Conservation (phyloP, 2,113 vertebrate genomes). For the Lagenorhynchus albirostris region DNA sequence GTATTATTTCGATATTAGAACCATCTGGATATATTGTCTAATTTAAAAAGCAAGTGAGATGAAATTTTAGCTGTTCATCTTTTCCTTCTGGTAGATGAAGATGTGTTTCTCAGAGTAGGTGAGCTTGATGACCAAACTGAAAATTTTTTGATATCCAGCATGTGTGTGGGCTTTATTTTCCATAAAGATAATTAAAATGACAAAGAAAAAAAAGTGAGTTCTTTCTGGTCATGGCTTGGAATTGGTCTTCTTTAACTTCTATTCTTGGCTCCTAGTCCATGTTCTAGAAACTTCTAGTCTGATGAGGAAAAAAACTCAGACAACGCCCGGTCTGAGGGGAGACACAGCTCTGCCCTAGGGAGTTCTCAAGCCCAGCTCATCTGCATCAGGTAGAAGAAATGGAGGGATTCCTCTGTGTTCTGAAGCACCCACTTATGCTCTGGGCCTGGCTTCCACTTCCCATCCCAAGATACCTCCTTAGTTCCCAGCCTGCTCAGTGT, state of each 20-base stretch:
- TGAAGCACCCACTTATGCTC: constrained; percentile 1
- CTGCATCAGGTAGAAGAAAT: neutral
- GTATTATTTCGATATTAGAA: neutral
- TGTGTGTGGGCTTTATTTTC: neutral
- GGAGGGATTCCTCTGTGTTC: neutral
- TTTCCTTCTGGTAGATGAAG: neutral
- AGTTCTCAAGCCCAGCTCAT: neutral
- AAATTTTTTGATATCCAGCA: neutral
- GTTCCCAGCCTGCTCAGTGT: neutral
- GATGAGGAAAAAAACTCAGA: neutral
- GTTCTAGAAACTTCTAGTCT: neutral
- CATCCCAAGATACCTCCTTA: neutral
- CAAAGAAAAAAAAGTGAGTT: neutral
- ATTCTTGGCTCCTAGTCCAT: neutral
- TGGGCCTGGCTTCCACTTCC: neutral
- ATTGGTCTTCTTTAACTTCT: constrained; percentile 14
- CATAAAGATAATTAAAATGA: neutral
- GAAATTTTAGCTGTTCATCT: neutral
- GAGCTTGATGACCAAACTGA: neutral
- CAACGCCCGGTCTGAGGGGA: neutral
- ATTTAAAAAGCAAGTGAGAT: constrained; percentile 19
- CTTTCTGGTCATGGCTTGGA: neutral
- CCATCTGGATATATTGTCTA: neutral
- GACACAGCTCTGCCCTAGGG: neutral
- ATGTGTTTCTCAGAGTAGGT: neutral